Evolutionary conservation across 2,888 invertebrate genomes (phyloP), one percentile per base, ranked within the genome.

Genomic region (Diarsia mendica): DNA sequence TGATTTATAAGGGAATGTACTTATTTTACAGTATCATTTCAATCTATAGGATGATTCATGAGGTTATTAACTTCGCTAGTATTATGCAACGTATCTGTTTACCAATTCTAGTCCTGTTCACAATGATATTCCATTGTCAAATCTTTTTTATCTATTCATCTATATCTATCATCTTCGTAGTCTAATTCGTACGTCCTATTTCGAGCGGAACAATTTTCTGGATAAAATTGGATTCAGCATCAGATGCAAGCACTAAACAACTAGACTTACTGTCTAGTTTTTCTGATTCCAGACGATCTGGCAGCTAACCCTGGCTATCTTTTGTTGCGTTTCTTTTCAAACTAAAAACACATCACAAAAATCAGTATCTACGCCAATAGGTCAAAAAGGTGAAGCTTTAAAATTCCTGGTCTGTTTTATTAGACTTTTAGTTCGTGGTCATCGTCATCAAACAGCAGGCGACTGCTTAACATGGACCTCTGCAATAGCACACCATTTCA

Each of bases 251-350:
- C 20, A 58, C 23, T 63, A 39, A 69, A 75, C 70, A 74, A 67
- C 64, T 70, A 84, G 74, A 72, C 76, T 68, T 44, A 20, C 65
- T 66, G 78, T 86, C 78, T 85, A 74, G 49, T 58, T 66, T 53
- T 39, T 67, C 49, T 60, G 51, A 49, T 70, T 44, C 63, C 78
- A 76, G 76, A 79, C 58, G 20, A 72, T 85, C 83, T 85, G 85
- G 84, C 88, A 86, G 28, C 71, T 61, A 63, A 75, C 23, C 18
- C 44, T 46, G 61, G 81, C 81, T 86, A 87, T 87, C 61, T 82
- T 86, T 84, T 86, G 77, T 75, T 53, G 15, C 44, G 61, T 79
- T 85, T 81, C 67, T 77, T 79, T 83, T 76, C n/a, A 33, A 68
- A 79, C 49, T 71, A 23, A 74, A 67, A 75, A 67, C 66, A 55